Percentiles rank a stretch among this genome's conserved stretches.
Evolutionary conservation across 1,140 invertebrate genomes (phyloP).

Genomic region (Temnothorax curvispinosus): DNA sequence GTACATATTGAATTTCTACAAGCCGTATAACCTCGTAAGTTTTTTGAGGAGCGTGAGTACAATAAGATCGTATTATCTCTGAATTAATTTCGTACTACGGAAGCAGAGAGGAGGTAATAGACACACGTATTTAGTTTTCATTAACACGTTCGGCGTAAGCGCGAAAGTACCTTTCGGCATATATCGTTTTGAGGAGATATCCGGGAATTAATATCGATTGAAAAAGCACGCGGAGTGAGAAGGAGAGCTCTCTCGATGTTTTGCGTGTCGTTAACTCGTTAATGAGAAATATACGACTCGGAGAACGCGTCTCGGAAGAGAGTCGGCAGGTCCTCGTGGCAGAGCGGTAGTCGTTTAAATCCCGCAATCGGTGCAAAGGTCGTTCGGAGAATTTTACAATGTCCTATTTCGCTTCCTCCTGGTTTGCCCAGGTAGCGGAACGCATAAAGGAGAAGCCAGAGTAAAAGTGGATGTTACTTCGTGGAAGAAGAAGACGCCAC

Average conservation of each 20-base stretch:
- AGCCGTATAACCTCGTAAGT: conserved; percentile 5
- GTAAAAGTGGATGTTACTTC: conserved; percentile 39
- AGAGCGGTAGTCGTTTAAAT: conserved; percentile 59
- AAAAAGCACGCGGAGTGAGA: not conserved
- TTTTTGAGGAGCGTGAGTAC: not conserved
- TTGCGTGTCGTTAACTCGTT: conserved; percentile 21
- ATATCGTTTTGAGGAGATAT: conserved; percentile 26
- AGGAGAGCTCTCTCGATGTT: conserved; percentile 2
- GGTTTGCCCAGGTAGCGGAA: conserved; percentile 28
- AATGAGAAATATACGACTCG: not conserved
- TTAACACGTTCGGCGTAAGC: conserved; percentile 32
- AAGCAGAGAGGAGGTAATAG: conserved; percentile 16
- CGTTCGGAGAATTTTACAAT: conserved; percentile 50
- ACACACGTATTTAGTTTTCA: conserved; percentile 40
- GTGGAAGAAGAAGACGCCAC: not conserved
- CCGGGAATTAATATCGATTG: conserved; percentile 31
- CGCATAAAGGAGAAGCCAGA: conserved; percentile 32
- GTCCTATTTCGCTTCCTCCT: conserved; percentile 38
- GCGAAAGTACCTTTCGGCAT: not conserved
- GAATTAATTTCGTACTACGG: conserved; percentile 18
- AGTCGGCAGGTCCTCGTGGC: conserved; percentile 10
- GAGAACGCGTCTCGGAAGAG: not conserved
- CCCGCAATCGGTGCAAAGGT: conserved; percentile 64
- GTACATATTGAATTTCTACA: not conserved
- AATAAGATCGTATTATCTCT: conserved; percentile 21